phyloP scores from a whole-genome alignment of 30 jellyfish, hydroid and myxozoan species.

The Aurelia aurita complex sp. Pacific region DNA sequence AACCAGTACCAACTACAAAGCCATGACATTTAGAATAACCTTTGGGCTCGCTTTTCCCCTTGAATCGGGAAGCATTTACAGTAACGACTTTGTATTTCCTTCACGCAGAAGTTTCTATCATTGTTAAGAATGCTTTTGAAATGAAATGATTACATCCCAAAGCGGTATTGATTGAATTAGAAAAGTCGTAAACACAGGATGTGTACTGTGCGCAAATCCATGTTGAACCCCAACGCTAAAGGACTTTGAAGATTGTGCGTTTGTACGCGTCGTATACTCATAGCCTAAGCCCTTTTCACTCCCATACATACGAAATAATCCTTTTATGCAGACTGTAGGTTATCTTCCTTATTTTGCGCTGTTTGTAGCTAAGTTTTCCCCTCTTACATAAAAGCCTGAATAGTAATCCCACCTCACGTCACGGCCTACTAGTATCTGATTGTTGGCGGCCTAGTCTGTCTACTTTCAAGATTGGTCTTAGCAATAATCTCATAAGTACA shows the following conservation, averaged over 20 bases:
- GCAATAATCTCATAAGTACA: slow-evolving; percentile 18
- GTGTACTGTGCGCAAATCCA: slow-evolving; percentile 21
- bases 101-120: no score
- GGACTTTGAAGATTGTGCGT: slow-evolving; percentile 46
- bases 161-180: slow-evolving; percentile 24
- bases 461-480: neutral
- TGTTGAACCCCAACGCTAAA: slow-evolving; percentile 24
- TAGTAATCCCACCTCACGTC: slow-evolving; percentile 50
- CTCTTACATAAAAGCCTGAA: slow-evolving; percentile 7
- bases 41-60: no score
- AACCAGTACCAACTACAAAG: no score
- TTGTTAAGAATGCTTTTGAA: neutral
- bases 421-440: neutral
- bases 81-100: no score
- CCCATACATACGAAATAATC: slow-evolving; percentile 51
- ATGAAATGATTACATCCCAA: slow-evolving; percentile 23
- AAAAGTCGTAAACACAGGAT: slow-evolving; percentile 66
- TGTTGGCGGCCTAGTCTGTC: slow-evolving; percentile 18
- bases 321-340: slow-evolving; percentile 28
- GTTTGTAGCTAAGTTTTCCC: slow-evolving; percentile 62
- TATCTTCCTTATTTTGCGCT: slow-evolving; percentile 36
- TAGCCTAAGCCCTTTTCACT: slow-evolving; percentile 29
- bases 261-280: slow-evolving; percentile 18
- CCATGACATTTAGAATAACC: no score
- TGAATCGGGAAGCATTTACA: no score